These are phyloP conservation scores for Rhingia campestris DNA, from an alignment of 2,888 invertebrate species.

Conservation along the genomic window DNA sequence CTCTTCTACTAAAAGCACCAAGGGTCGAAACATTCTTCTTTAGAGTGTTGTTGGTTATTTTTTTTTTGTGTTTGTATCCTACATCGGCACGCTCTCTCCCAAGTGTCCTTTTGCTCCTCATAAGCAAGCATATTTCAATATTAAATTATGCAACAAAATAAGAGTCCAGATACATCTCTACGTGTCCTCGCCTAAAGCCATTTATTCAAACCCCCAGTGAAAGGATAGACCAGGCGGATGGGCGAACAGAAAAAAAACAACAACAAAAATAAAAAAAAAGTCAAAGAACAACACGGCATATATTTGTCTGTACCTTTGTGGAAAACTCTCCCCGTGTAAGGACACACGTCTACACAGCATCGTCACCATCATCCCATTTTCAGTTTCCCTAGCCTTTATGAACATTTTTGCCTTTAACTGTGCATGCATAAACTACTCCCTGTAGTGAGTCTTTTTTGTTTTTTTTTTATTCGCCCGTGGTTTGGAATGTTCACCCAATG, in stretches of 20 bases:
- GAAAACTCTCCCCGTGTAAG: slow-evolving; percentile 13
- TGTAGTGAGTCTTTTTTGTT: slow-evolving; percentile 20
- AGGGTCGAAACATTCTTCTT: slow-evolving; percentile 1
- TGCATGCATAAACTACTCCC: slow-evolving; percentile 30
- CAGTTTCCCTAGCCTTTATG: background rate
- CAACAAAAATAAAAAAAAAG: background rate
- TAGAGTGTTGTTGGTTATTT: slow-evolving; percentile 26
- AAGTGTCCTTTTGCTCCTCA: slow-evolving; percentile 52
- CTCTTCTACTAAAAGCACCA: slow-evolving; percentile 24
- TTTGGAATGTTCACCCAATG: slow-evolving; percentile 4
- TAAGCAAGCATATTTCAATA: slow-evolving; percentile 65
- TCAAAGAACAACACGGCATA: slow-evolving; percentile 20
- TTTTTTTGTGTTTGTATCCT: background rate
- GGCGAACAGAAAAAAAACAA: background rate
- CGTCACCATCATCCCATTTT: background rate
- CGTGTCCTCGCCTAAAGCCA: slow-evolving; percentile 56
- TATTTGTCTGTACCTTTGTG: slow-evolving; percentile 53
- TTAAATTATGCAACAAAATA: slow-evolving; percentile 65
- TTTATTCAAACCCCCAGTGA: slow-evolving; percentile 38
- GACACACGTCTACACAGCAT: slow-evolving; percentile 3
- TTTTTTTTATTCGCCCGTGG: slow-evolving; percentile 29
- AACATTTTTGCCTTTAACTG: slow-evolving; percentile 29
- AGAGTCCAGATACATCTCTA: slow-evolving; percentile 56
- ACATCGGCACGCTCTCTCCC: slow-evolving; percentile 2
- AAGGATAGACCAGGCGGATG: slow-evolving; percentile 29